These are phyloP conservation scores for Drosophila elegans DNA, from an alignment of 1,140 invertebrate genomes.

Conservation along the genomic window DNA sequence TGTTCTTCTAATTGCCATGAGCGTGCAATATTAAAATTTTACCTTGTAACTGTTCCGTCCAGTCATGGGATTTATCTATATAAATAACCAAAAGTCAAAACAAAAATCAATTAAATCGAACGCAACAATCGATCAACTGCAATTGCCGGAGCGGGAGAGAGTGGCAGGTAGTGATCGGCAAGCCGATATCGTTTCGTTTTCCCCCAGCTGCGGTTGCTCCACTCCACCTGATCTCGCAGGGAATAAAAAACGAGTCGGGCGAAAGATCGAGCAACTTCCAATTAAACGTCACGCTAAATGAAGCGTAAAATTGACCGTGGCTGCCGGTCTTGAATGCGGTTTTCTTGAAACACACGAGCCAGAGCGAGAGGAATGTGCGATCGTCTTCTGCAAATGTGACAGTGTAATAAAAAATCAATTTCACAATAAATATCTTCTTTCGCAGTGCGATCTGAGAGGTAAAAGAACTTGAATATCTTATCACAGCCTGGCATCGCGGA, in stretches of 20 bases:
- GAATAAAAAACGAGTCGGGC: slow-evolving; percentile 11
- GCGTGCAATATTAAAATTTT: slow-evolving; percentile 17
- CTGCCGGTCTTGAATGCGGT: slow-evolving; percentile 77
- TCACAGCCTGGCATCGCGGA: slow-evolving; percentile 70
- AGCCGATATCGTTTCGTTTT: slow-evolving; percentile 11
- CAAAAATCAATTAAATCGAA: slow-evolving; percentile 74
- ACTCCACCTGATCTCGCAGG: slow-evolving; percentile 31
- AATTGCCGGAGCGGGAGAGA: slow-evolving; percentile 4
- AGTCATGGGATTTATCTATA: slow-evolving; percentile 40
- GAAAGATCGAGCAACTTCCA: slow-evolving; percentile 69
- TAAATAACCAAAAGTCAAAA: slow-evolving; percentile 62
- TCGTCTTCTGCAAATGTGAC: slow-evolving; percentile 75
- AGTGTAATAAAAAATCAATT: slow-evolving; percentile 84
- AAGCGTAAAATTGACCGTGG: slow-evolving; percentile 81
- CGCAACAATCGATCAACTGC: slow-evolving; percentile 73
- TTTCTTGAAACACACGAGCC: slow-evolving; percentile 10
- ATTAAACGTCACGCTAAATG: slow-evolving; percentile 84
- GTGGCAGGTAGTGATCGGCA: slow-evolving; percentile 23
- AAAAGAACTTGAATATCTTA: slow-evolving; percentile 75
- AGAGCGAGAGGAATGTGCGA: slow-evolving; percentile 59
- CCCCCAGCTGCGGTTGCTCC: not conserved
- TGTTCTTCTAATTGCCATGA: slow-evolving; percentile 71
- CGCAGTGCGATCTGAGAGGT: not conserved
- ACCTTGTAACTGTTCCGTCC: slow-evolving; percentile 18
- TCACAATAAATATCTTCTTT: slow-evolving; percentile 77